Evolutionary conservation across 2,113 vertebrate genomes (phyloP).

Genomic region (Brachionichthys hirsutus): DNA sequence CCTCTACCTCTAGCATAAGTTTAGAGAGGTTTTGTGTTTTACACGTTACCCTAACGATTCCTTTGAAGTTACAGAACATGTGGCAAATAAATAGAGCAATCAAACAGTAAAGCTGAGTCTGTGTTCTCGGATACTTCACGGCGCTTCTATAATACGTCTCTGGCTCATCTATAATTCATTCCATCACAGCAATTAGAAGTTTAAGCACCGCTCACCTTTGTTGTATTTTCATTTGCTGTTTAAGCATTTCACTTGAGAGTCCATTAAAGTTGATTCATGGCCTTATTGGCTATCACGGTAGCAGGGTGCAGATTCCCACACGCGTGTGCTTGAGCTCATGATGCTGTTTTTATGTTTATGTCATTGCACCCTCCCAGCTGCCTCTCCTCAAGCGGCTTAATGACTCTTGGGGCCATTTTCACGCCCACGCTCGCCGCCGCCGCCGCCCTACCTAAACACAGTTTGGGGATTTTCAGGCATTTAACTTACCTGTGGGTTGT

Average conservation of each 20-base stretch:
- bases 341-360: conserved; percentile 33
- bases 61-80: conserved; percentile 24
- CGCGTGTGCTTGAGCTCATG: conserved; percentile 20
- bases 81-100: conserved; percentile 19
- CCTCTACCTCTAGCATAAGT: too few relatives aligned
- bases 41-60: too few relatives aligned
- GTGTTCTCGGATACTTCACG: conserved; percentile 9
- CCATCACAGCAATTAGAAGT: conserved; percentile 20
- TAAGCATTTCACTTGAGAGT: conserved; percentile 22
- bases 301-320: conserved; percentile 10
- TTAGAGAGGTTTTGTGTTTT: too few relatives aligned
- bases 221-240: conserved; percentile 22
- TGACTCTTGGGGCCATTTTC: conserved; percentile 63
- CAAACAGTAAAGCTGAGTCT: background rate
- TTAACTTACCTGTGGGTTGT: conserved; percentile 63
- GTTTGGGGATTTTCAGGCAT: conserved; percentile 67
- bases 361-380: conserved; percentile 43
- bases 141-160: too few relatives aligned
- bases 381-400: conserved; percentile 56
- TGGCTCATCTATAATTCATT: conserved; percentile 41
- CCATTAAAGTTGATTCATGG: conserved; percentile 35
- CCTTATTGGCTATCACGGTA: conserved; percentile 24
- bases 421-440: conserved; percentile 57
- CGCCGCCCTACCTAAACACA: conserved; percentile 59
- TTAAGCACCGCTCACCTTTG: conserved; percentile 15